phyloP scores from a whole-genome alignment of 2,797 vertebrate species.

The Merluccius polli region DNA sequence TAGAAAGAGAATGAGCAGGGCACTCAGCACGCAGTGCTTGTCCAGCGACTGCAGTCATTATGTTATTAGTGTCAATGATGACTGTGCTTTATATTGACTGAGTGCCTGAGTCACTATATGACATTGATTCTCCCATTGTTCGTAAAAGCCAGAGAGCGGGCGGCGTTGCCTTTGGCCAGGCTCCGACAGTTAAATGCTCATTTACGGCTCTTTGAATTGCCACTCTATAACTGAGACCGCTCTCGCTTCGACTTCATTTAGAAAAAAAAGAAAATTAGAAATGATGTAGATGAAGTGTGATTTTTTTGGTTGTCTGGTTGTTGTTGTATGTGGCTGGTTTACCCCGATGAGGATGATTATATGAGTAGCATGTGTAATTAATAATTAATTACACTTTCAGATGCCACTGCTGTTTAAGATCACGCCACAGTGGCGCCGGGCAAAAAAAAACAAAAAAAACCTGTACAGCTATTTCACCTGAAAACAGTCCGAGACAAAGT shows the following conservation, averaged over 20 bases:
- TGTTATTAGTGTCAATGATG: conserved; percentile 34
- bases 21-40: conserved; percentile 29
- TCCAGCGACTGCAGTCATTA: conserved; percentile 53
- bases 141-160: conserved; percentile 1
- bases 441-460: too few relatives aligned
- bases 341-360: not conserved
- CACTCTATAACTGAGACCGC: not conserved
- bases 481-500: not conserved
- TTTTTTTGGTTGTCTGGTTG: not conserved
- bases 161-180: not conserved
- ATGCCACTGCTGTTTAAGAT: not conserved
- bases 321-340: not conserved
- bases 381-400: not conserved
- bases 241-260: not conserved
- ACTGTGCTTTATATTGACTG: not conserved
- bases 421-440: not conserved
- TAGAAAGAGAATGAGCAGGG: conserved; percentile 21
- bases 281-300: not conserved
- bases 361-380: too few relatives aligned
- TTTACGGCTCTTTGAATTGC: not conserved
- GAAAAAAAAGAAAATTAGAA: not conserved
- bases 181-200: conserved; percentile 15
- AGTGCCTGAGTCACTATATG: conserved; percentile 20
- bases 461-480: too few relatives aligned
- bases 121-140: conserved; percentile 5